Base-by-base conservation (phyloP, 2,113 vertebrate species). In the Cichladusa arquata region DNA sequence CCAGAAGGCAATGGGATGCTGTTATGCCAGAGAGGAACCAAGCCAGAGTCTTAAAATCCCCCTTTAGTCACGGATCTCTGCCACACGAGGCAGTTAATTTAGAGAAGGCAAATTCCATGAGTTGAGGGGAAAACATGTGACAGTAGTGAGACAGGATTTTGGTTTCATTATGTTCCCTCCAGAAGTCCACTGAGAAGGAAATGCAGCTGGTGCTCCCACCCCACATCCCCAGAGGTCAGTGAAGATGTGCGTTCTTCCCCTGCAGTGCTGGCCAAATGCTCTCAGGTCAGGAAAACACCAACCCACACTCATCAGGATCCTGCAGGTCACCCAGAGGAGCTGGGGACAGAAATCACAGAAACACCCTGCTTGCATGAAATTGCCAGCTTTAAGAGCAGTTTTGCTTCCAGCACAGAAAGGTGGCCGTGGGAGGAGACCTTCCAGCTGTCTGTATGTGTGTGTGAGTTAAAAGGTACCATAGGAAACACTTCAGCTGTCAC, bases 261-360 rank as follows among this genome's bases (percentile, higher is more conserved):
- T 2, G 16, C 33, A 44, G 60, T 0, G 0, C 48, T 8, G 48
- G 44, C 14, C 0, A 0, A 25, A 45, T 56, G 70, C 66, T 4
- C 0, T n/a, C 56, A 0, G 0, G 17, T 23, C n/a, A 72, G 57
- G 25, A n/a, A 31, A 79, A 66, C 38, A 54, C 8, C 51, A 28
- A 4, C 15, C 19, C 60, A 34, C 10, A 3, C 9, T 13, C 31
- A 14, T 0, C 0, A 1, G 25, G 36, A 73, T 45, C 31, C 62
- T 7, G 5, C 42, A 66, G 81, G 47, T 69, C 54, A 80, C 58
- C 31, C 54, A 47, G 18, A 45, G 28, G 13, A 48, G 28, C 71
- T 11, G 12, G 12, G 14, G 42, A 80, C 53, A 62, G 23, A 70
- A 42, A 28, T 2, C 1, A 50, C 2, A 44, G 17, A 11, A 66